Conservation (phyloP, 2,797 vertebrate species). For the Esox lucius region DNA sequence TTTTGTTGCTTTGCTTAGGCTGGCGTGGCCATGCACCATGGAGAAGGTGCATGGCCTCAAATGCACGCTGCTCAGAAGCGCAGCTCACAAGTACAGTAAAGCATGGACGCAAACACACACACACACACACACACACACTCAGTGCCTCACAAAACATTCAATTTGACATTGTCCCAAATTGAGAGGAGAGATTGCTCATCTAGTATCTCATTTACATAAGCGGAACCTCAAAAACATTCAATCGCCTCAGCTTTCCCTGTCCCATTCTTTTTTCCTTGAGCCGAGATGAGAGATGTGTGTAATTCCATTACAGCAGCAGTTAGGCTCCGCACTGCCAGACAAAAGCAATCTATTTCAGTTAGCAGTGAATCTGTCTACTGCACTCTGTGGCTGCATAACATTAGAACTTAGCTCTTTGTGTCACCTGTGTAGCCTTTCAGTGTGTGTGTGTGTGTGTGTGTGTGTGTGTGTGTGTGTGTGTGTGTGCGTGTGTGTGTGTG, state of each 20-base stretch:
- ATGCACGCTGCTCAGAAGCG: no score
- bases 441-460: background rate
- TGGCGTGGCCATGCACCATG: no score
- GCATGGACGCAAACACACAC: slow-evolving; percentile 11
- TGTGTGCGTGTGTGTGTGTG: background rate
- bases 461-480: slow-evolving; percentile 4
- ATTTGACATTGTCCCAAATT: background rate
- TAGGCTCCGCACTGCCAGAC: slow-evolving; percentile 16
- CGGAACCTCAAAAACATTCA: slow-evolving; percentile 16
- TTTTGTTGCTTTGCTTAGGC: no score
- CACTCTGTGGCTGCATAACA: slow-evolving; percentile 12
- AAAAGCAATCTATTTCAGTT: slow-evolving; percentile 47
- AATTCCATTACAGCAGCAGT: slow-evolving; percentile 31
- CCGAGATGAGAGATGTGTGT: slow-evolving; percentile 32
- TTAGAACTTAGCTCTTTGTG: slow-evolving; percentile 34
- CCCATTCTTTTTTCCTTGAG: background rate
- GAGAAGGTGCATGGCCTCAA: no score
- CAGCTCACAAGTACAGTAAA: background rate
- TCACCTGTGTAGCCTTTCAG: background rate
- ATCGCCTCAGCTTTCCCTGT: background rate
- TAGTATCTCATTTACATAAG: background rate
- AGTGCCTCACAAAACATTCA: slow-evolving; percentile 5
- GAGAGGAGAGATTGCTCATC: background rate
- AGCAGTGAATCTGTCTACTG: slow-evolving; percentile 29
- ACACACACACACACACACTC: slow-evolving; percentile 18